Evolutionary conservation across 2,113 vertebrate genomes (phyloP).

Genomic region (Lophius piscatorius): DNA sequence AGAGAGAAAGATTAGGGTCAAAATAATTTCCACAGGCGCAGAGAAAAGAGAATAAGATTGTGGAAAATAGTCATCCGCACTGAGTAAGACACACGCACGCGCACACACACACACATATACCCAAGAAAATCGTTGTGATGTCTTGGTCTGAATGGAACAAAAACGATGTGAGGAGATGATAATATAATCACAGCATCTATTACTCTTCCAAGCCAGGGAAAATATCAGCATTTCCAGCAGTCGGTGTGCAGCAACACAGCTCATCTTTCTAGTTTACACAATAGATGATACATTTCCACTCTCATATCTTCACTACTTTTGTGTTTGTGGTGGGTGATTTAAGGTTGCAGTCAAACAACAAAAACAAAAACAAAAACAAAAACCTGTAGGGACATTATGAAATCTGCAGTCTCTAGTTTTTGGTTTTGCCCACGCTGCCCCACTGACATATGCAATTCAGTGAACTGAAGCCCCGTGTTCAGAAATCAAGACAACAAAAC

Average conservation of each 20-base stretch:
- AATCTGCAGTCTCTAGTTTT: no score
- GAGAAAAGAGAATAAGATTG: constrained; percentile 35
- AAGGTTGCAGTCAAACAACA: no score
- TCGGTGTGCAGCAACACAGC: background rate
- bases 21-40: constrained; percentile 59
- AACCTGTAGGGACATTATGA: no score
- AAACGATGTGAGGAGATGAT: background rate
- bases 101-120: constrained; percentile 19
- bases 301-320: background rate
- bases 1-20: constrained; percentile 64
- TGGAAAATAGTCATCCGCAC: constrained; percentile 10
- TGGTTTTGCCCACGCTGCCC: no score
- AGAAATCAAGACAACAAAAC: no score
- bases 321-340: no score
- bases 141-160: background rate
- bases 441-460: no score
- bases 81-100: constrained; percentile 27
- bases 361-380: no score
- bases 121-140: constrained; percentile 25
- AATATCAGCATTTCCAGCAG: background rate
- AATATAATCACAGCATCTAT: constrained; percentile 1
- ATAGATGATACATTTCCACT: background rate
- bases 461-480: no score
- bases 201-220: constrained; percentile 5
- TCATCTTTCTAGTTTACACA: background rate